These are phyloP conservation scores for Stictonetta naevosa DNA, from an alignment of 2,113 vertebrate genomes.

Conservation along the genomic window DNA sequence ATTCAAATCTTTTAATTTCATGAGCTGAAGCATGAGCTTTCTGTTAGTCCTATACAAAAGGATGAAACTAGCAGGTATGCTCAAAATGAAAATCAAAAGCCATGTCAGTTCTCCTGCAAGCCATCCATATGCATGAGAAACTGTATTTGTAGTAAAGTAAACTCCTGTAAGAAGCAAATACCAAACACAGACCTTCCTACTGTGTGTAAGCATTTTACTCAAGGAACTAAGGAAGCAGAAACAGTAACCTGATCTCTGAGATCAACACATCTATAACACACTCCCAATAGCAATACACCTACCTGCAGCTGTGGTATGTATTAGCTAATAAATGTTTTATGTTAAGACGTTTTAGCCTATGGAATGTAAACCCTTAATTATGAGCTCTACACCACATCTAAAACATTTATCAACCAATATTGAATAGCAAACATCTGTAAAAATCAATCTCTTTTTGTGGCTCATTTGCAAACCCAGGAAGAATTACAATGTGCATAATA, in stretches of 20 bases:
- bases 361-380: constrained; percentile 37
- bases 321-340: constrained; percentile 17
- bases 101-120: neutral
- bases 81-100: constrained; percentile 11
- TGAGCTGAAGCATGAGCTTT: neutral
- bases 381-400: constrained; percentile 20
- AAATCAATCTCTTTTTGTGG: constrained; percentile 50
- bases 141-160: constrained; percentile 17
- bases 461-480: constrained; percentile 39
- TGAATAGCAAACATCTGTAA: constrained; percentile 46
- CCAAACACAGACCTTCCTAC: constrained; percentile 19
- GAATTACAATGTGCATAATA: constrained; percentile 44
- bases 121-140: neutral
- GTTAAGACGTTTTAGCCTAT: neutral
- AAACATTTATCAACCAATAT: constrained; percentile 55
- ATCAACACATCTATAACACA: neutral
- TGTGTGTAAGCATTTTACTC: neutral
- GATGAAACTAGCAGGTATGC: neutral
- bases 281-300: neutral
- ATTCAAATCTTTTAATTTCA: neutral
- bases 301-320: neutral
- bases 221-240: constrained; percentile 13
- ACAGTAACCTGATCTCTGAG: neutral
- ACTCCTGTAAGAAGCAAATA: constrained; percentile 29
- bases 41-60: neutral